Conservation (phyloP, 2,113 vertebrate genomes). For the Thalassoma bifasciatum region DNA sequence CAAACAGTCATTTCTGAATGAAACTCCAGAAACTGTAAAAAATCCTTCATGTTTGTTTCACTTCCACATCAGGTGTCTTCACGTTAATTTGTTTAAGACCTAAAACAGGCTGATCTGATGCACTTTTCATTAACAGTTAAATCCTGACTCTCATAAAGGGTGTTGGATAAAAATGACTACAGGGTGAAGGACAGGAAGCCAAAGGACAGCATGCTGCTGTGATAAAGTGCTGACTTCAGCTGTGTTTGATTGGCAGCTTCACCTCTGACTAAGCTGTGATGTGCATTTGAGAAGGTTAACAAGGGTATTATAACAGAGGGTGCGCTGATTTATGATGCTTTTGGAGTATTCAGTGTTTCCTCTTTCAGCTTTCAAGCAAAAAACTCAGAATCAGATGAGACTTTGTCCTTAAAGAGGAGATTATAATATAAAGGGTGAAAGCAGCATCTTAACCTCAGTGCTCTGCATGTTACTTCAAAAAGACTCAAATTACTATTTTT, state of each 20-base stretch:
- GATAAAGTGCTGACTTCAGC: slow-evolving; percentile 64
- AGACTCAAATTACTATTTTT: too few species aligned
- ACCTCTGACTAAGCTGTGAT: not conserved
- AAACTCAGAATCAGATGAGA: not conserved
- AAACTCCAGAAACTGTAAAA: not conserved
- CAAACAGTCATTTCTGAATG: not conserved
- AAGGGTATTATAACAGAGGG: not conserved
- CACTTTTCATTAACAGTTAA: too few species aligned
- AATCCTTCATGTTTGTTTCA: not conserved
- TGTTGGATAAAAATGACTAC: not conserved
- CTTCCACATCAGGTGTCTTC: not conserved
- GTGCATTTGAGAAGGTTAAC: slow-evolving; percentile 27
- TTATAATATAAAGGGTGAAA: too few species aligned
- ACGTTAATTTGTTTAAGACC: not conserved
- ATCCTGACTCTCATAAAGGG: too few species aligned
- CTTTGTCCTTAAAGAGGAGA: too few species aligned
- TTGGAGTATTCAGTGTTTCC: not conserved
- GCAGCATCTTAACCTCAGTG: too few species aligned
- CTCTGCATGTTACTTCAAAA: too few species aligned
- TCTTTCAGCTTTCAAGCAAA: not conserved
- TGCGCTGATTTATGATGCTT: not conserved
- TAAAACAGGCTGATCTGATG: too few species aligned
- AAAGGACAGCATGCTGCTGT: slow-evolving; percentile 29
- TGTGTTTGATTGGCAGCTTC: slow-evolving; percentile 40
- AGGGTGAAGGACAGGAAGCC: slow-evolving; percentile 42